Evolutionary conservation across 2,797 vertebrate species (phyloP), one percentile per base, ranked within the genome.

Genomic region (Rhodeus uyekii): DNA sequence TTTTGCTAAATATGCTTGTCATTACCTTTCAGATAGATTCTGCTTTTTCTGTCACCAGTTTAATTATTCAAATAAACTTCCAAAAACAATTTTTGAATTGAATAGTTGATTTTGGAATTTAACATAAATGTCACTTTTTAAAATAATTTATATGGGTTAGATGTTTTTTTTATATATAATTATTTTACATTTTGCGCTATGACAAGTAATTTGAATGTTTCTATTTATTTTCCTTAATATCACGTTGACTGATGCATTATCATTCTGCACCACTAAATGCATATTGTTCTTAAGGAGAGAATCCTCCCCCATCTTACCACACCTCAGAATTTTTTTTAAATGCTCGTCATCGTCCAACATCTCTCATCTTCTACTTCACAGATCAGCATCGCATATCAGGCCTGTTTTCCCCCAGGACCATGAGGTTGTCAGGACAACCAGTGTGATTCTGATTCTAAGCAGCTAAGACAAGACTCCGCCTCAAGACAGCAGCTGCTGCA

Each of bases 351-450:
- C 39, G 50, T 74, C 34, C 8, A n/a, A 58, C 72, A 74, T 39
- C 50, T 6, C 34, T 58, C 8, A 74, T 58, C 32, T 34, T 34
- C 72, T 74, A 58, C 61, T 64, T 64, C 32, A 64, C 14, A 39
- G 34, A 38, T 74, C 50, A 74, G 72, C 72, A 74, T 74, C 72
- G 58, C 72, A 58, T 58, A 91, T 93, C 86, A 86, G 86, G 76
- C 64, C 48, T 79, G 64, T 79, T 79, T n/a, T 60, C 73, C 60
- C 60, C 32, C 60, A 27, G 61, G 60, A 84, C 60, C 39, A 34
- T 18, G 29, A 74, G 93, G 96, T 98, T 98, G 96, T 96, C 96
- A 96, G 86, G 95, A 95, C 96, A 97, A 97, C 96, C 94, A 93
- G 93, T 87, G 87, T 94, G 94, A 96, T 95, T 95, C 95, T 94